A percentile compares a stretch with the other conserved stretches of the same genome.
Conservation (phyloP, 2,113 vertebrate species). For the Vanacampus margaritifer region DNA sequence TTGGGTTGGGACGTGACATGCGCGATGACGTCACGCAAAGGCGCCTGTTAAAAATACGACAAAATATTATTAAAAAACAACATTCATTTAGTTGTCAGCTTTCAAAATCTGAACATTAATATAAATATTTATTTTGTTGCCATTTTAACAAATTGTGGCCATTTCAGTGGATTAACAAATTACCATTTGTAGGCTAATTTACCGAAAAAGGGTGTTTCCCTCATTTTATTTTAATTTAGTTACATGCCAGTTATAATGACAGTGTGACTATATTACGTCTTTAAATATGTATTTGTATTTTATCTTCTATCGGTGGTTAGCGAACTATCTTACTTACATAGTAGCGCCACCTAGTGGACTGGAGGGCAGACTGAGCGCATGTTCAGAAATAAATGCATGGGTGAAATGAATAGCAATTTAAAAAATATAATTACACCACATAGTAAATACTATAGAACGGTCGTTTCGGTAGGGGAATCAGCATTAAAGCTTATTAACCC, state of each 20-base stretch:
- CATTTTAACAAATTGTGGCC: no score
- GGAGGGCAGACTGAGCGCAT: background rate
- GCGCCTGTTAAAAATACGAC: constrained; percentile 27
- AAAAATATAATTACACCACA: background rate
- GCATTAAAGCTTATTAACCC: background rate
- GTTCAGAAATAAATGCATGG: background rate
- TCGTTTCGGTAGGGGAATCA: no score
- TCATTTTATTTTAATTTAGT: background rate
- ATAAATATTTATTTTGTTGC: no score
- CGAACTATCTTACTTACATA: background rate
- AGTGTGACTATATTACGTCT: background rate
- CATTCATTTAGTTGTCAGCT: background rate
- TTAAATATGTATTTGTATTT: background rate
- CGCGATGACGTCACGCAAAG: constrained; percentile 22
- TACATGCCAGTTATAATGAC: background rate
- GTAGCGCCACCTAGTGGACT: background rate
- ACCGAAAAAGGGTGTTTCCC: background rate
- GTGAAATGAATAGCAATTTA: background rate
- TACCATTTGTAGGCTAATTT: background rate
- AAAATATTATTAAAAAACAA: background rate
- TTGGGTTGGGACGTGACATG: constrained; percentile 32
- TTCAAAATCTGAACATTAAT: background rate
- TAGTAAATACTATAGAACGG: background rate
- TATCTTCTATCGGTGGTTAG: background rate
- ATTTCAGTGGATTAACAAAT: no score